A percentile compares a stretch with the other conserved stretches of the same genome.
These are phyloP conservation scores for Heliocidaris erythrogramma DNA, from an alignment of 35 echinoderm and acorn worm species.

Conservation along the genomic window DNA sequence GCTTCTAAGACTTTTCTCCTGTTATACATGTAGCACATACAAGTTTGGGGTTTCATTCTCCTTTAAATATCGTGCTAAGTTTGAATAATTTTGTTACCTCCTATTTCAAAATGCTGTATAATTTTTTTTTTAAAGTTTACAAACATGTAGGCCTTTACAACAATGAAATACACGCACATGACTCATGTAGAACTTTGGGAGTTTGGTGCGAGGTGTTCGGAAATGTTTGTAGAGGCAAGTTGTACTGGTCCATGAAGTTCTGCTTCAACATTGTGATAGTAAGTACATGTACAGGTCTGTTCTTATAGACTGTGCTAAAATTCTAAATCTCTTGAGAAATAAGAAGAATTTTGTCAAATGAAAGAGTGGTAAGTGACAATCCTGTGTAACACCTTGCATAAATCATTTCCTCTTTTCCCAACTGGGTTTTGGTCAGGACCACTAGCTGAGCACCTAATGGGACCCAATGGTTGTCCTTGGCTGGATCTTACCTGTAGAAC, in stretches of 20 bases:
- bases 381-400: constrained; percentile 24
- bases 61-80: too few relatives aligned
- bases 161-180: too few relatives aligned
- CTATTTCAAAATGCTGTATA: too few relatives aligned
- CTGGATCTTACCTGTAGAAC: not conserved
- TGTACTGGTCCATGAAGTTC: not conserved
- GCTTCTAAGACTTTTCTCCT: too few relatives aligned
- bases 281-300: not conserved
- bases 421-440: not conserved
- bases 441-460: not conserved
- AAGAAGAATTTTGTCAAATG: not conserved
- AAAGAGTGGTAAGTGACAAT: not conserved
- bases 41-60: too few relatives aligned
- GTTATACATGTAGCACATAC: too few relatives aligned
- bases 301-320: not conserved
- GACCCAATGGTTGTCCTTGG: not conserved
- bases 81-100: too few relatives aligned
- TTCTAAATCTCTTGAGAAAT: not conserved
- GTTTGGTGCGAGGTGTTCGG: too few relatives aligned
- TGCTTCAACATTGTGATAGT: not conserved
- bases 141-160: too few relatives aligned
- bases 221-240: not conserved
- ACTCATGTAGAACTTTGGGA: too few relatives aligned
- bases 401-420: constrained; percentile 40
- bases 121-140: too few relatives aligned